Base-by-base conservation (phyloP, 37 sponge, comb jelly and placozoan genomes). In the Halisarca cf. caerulea region DNA sequence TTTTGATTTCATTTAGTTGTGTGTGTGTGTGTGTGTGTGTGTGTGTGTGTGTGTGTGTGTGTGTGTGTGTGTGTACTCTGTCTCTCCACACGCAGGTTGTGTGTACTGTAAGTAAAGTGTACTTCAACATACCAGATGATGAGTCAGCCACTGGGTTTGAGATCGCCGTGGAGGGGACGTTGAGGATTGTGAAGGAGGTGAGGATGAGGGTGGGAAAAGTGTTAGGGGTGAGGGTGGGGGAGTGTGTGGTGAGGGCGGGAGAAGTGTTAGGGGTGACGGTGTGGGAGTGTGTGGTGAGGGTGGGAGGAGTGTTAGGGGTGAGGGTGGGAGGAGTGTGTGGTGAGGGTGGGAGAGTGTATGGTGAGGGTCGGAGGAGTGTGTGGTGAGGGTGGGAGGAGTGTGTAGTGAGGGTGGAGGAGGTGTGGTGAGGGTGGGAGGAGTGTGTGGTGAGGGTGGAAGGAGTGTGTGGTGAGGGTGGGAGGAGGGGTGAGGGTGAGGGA, bases 121-220 rank as follows among this genome's bases (percentile, higher is more conserved):
- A 80, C 59, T 40, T 88, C 8, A 64, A 88, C 80, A 93, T 93
- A 32, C 88, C 94, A 23, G 66, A 88, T 2, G 94, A 93, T 44
- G 70, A 84, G 33, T 90, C 91, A 2, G 94, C 94, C 11, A 88
- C 94, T 17, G 88, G 83, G 2, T 84, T 90, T 30, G 94, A 93
- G 33, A 68, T 93, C 35, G 64, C 87, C 37, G 82, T 93, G n/a
- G 79, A 28, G 23, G 94, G 94, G 5, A 43, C 53, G 0, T 85
- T 90, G 3, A 55, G 72, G 24, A 58, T 93, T n/a, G 64, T 73
- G 28, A 80, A 90, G 30, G 73, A 90, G 88, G 93, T 92, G 30
- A 0, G 78, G 59, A 7, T 20, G 43, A 8, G 8, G 23, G 68
- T 14, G 14, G 28, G 17, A 55, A 55, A 55, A 17, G 11, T 20